Evolutionary conservation across 2,888 invertebrate species (phyloP).

Genomic region (Fragum whitleyi): DNA sequence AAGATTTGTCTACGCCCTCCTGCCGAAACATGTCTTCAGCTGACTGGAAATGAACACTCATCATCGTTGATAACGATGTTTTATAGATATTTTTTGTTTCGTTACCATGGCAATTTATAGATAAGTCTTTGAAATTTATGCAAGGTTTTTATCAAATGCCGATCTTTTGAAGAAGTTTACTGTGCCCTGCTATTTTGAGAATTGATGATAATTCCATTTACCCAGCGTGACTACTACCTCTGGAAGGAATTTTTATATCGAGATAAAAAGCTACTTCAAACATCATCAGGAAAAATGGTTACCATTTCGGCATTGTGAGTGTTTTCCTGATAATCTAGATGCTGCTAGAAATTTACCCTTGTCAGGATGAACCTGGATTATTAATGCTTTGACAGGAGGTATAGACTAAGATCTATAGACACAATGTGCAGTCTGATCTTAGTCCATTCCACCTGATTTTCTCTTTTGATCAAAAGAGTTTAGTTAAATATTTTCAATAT

Average conservation of each 20-base stretch:
- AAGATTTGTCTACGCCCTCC: conserved; percentile 28
- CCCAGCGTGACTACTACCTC: neutral
- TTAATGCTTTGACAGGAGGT: too few relatives aligned
- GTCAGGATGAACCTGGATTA: too few relatives aligned
- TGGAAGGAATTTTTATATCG: neutral
- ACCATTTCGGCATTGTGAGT: too few relatives aligned
- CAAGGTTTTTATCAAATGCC: conserved; percentile 55
- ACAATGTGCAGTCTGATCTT: too few relatives aligned
- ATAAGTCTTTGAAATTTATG: conserved; percentile 64
- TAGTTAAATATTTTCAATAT: too few relatives aligned
- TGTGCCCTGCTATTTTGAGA: conserved; percentile 28
- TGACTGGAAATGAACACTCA: conserved; percentile 11
- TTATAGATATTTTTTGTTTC: conserved; percentile 51
- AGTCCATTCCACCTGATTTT: too few relatives aligned
- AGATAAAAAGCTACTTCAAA: neutral
- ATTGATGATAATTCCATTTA: conserved; percentile 19
- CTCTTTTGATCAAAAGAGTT: too few relatives aligned
- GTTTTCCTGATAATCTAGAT: too few relatives aligned
- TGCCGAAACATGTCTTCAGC: conserved; percentile 38
- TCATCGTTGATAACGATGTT: conserved; percentile 50
- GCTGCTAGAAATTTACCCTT: too few relatives aligned
- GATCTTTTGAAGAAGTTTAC: conserved; percentile 23
- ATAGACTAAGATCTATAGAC: too few relatives aligned
- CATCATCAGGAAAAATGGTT: too few relatives aligned
- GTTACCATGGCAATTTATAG: conserved; percentile 59